phyloP scores from a whole-genome alignment of 2,113 vertebrate genomes.

The Pedetes capensis region DNA sequence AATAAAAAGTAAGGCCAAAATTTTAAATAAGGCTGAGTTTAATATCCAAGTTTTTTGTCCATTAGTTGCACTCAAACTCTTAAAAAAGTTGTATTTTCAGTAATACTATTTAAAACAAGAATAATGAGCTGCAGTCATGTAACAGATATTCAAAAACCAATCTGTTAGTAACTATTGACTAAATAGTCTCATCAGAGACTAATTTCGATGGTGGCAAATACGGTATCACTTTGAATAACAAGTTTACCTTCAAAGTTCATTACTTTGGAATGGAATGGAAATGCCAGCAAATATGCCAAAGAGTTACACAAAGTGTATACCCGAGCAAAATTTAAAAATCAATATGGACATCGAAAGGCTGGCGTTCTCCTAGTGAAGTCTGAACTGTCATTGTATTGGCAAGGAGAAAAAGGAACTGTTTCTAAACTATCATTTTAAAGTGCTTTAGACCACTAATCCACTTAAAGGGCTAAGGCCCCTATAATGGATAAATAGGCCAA shows the following conservation, averaged over 20 bases:
- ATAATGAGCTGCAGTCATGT: neutral
- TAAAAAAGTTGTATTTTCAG: constrained; percentile 29
- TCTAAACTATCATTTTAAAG: neutral
- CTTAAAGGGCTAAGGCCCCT: neutral
- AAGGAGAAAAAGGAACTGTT: neutral
- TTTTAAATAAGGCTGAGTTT: neutral
- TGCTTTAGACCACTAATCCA: neutral
- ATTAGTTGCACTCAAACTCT: neutral
- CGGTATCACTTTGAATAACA: constrained; percentile 1
- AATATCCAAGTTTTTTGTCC: neutral
- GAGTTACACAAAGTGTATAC: neutral
- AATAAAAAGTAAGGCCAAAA: constrained; percentile 19
- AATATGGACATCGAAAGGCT: neutral
- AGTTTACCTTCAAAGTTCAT: constrained; percentile 26
- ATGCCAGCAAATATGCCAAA: neutral
- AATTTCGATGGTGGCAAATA: constrained; percentile 13
- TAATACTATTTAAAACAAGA: constrained; percentile 12
- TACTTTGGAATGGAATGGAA: neutral
- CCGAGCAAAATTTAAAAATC: neutral
- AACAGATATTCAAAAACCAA: neutral
- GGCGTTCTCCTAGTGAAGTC: neutral
- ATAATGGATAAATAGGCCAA: neutral
- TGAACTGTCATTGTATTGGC: neutral
- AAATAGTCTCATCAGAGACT: neutral
- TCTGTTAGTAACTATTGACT: neutral